These are phyloP conservation scores for Gobio occitaniae DNA, from an alignment of 2,797 vertebrate species.

Conservation along the genomic window DNA sequence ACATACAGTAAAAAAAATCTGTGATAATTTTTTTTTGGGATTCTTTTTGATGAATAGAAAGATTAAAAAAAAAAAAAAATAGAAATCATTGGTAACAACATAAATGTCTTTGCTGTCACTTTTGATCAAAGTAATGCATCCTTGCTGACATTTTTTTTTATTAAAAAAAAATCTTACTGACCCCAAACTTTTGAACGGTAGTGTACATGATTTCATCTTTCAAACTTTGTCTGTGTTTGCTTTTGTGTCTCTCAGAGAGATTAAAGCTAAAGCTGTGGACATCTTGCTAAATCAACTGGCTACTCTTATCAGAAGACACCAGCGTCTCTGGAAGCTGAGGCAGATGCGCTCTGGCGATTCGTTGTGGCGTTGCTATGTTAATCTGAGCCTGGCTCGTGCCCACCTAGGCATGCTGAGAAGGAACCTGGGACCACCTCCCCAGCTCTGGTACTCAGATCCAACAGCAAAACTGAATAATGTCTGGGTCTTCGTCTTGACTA, in stretches of 20 bases:
- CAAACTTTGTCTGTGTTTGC: background rate
- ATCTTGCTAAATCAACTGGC: conserved; percentile 73
- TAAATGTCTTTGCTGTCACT: background rate
- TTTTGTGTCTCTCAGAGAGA: conserved; percentile 59
- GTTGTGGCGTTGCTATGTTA: conserved; percentile 87
- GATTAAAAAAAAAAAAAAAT: background rate
- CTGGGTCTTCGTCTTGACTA: background rate
- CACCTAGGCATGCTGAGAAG: conserved; percentile 80
- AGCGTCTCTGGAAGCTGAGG: conserved; percentile 75
- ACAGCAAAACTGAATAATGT: background rate
- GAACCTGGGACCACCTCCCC: conserved; percentile 67
- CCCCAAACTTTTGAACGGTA: background rate
- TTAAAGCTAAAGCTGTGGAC: conserved; percentile 66
- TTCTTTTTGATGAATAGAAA: background rate
- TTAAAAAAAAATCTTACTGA: background rate
- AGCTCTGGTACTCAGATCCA: conserved; percentile 76
- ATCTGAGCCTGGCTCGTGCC: conserved; percentile 81
- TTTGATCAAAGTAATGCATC: background rate
- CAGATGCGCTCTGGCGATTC: conserved; percentile 80
- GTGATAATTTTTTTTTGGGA: background rate
- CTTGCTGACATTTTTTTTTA: too few relatives aligned
- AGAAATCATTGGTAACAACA: background rate
- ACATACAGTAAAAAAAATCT: background rate
- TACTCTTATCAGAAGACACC: conserved; percentile 65
- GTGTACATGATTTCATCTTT: background rate